phyloP scores from a whole-genome alignment of 1,140 invertebrate genomes.

The Tetramorium parvispinum region DNA sequence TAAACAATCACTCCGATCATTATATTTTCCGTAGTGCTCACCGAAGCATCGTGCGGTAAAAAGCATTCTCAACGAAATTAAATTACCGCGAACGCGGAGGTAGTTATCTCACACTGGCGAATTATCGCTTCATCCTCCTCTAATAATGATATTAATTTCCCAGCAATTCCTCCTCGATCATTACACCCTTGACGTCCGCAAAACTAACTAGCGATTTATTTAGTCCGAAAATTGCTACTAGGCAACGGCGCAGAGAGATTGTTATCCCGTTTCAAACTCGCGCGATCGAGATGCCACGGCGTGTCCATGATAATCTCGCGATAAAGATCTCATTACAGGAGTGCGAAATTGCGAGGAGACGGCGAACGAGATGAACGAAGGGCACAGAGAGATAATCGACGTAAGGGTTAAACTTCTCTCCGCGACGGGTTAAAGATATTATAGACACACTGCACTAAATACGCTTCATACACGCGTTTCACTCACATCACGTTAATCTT shows the following conservation, averaged over 20 bases:
- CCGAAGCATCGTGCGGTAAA: conserved; percentile 20
- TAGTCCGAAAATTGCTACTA: conserved; percentile 59
- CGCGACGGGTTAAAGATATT: conserved; percentile 21
- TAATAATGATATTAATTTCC: conserved; percentile 61
- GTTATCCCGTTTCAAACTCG: conserved; percentile 54
- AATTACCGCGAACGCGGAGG: conserved; percentile 42
- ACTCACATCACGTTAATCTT: not conserved
- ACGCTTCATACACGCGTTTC: not conserved
- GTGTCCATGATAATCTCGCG: conserved; percentile 36
- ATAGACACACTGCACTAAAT: not conserved
- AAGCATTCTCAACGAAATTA: conserved; percentile 33
- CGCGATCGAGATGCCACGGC: conserved; percentile 27
- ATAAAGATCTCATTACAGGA: conserved; percentile 66
- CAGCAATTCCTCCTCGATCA: conserved; percentile 30
- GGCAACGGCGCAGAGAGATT: conserved; percentile 41
- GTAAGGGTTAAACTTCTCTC: conserved; percentile 66
- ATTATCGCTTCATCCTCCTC: conserved; percentile 47
- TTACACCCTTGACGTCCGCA: conserved; percentile 35
- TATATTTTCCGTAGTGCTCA: not conserved
- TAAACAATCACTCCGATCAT: conserved; percentile 7
- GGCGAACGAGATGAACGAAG: not conserved
- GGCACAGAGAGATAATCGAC: conserved; percentile 49
- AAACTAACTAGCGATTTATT: conserved; percentile 47
- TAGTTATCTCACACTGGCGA: conserved; percentile 36
- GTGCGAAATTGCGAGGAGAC: conserved; percentile 57